Evolutionary conservation across 2,888 invertebrate genomes (phyloP), one percentile per base, ranked within the genome.

Genomic region (Muscina levida): DNA sequence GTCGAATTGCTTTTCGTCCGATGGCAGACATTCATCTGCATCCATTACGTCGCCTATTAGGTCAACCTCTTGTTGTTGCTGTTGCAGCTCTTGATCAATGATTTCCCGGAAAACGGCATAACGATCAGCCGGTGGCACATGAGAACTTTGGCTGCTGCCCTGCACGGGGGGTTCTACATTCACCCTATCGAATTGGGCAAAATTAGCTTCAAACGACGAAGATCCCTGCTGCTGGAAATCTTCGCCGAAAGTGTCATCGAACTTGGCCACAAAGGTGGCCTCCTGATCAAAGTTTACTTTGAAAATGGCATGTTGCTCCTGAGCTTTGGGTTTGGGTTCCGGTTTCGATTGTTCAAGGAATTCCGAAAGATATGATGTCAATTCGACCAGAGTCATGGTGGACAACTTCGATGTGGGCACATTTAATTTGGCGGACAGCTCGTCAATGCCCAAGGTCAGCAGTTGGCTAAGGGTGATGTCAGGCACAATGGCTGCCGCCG

Each of bases 91-190:
- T 87, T 95, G 95, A 85, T 96, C 94, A 84, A 96, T 95, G 84
- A 96, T 93, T 91, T 97, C 97, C 81, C 97, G 92, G 86, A 97
- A 97, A 0, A 95, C 97, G 0, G 97, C 97, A 88, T 97, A 97
- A 84, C 96, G 93, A 87, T 97, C 97, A 86, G 94, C 95, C 0
- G 93, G 90, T 0, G 93, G 90, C 77, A 93, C 93, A 3, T 86
- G 83, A 5, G 26, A 48, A 26, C 15, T 65, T 11, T 72, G 66
- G 46, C 79, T 72, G 74, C 83, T 79, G 17, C 88, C 83, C 0
- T 86, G 82, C n/a, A 87, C 77, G 0, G 83, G 72, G 4, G 83
- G 82, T 15, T 85, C 86, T 0, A 77, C 81, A 44, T 67, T 67
- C 10, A 77, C 62, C 13, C 17, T 59, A 78, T 89, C 91, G 84